Base-by-base conservation (phyloP, 2,888 invertebrate species). In the Endotricha flammealis region DNA sequence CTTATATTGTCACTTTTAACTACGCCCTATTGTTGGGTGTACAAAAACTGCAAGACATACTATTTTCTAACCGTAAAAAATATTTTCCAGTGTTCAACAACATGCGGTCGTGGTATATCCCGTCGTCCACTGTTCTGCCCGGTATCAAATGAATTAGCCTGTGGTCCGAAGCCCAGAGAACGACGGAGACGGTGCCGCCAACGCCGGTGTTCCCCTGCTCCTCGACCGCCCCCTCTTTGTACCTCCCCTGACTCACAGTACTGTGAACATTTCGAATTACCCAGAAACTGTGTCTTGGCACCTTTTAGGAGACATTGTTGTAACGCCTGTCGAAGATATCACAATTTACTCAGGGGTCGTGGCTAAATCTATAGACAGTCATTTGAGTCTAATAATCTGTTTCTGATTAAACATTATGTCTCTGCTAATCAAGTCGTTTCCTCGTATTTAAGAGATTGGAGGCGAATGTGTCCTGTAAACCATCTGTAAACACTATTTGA, bases 301-400 rank as follows among this genome's bases (percentile, higher is more conserved):
- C 87, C 82, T 0, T 91, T 90, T 49, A 85, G 85, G 42, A 82
- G 80, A 44, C 74, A 88, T 33, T 92, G 91, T 53, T 91, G 91
- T 53, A 86, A 87, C 50, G 73, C 89, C 1, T 90, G 90, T 40
- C 60, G 60, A 30, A 53, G 59, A 12, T 52, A 67, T 3, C 65
- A 64, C 9, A 48, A 38, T 23, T 22, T 36, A 4, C 22, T 37
- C 22, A 38, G 39, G 2, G 25, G 35, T n/a, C 29, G 35, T 6
- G 46, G 46, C 4, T 10, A 6, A 14, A 2, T 9, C 13, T 24
- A 7, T 23, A 29, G 57, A 57, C 32, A 33, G 32, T 33, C 25
- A 25, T 33, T 25, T 23, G 24, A 13, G 7, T 1, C 8, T 6
- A 25, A 24, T 32, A 8, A 10, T 9, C 40, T 68, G 63, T 57